Conservation (phyloP, 2,113 vertebrate species). For the Acinonyx jubatus region DNA sequence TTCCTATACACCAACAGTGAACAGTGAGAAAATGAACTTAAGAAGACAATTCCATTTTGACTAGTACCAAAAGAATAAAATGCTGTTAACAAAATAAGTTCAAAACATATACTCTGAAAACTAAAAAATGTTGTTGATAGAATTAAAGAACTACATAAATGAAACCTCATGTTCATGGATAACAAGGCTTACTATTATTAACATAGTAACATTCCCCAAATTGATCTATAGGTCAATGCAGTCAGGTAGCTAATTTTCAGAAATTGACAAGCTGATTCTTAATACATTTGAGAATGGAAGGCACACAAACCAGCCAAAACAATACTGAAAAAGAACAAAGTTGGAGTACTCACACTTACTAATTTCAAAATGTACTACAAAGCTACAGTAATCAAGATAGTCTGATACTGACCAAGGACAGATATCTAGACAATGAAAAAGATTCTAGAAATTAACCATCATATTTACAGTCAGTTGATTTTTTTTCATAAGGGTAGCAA, state of each 20-base stretch:
- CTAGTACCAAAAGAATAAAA: background rate
- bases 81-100: background rate
- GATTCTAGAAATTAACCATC: background rate
- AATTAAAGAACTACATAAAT: background rate
- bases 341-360: background rate
- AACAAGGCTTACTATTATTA: background rate
- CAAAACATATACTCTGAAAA: background rate
- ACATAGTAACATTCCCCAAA: background rate
- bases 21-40: background rate
- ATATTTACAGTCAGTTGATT: background rate
- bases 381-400: background rate
- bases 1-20: background rate
- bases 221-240: background rate
- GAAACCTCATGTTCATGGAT: background rate
- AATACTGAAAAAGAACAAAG: background rate
- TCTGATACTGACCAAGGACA: background rate
- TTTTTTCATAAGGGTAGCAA: background rate
- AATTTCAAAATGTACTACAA: background rate
- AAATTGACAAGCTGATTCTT: background rate
- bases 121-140: background rate
- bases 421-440: background rate
- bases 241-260: background rate
- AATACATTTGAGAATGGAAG: background rate
- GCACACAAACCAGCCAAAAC: background rate
- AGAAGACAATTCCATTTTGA: background rate